phyloP scores from a whole-genome alignment of 1,140 invertebrate genomes.

The Calycopis cecrops region DNA sequence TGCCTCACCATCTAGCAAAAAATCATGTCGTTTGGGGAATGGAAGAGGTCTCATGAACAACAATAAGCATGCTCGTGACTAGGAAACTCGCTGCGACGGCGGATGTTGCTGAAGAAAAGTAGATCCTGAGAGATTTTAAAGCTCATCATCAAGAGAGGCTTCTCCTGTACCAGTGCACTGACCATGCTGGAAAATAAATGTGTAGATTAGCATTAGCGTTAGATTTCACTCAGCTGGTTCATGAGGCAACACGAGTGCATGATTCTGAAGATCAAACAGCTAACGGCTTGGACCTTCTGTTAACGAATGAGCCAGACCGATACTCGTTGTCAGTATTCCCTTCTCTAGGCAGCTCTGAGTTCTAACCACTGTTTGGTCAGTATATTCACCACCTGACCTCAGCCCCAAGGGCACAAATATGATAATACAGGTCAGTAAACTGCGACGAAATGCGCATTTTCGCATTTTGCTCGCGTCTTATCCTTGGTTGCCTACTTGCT shows the following conservation, averaged over 20 bases:
- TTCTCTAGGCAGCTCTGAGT: conserved; percentile 8
- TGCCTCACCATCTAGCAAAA: too few species aligned
- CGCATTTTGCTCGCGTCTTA: too few species aligned
- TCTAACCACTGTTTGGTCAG: conserved; percentile 24
- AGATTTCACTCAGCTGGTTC: conserved; percentile 19
- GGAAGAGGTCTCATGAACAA: too few species aligned
- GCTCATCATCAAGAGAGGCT: neutral
- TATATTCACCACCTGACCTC: neutral
- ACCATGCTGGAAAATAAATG: neutral
- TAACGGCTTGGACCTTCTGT: conserved; percentile 23
- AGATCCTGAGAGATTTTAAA: too few species aligned
- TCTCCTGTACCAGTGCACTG: neutral
- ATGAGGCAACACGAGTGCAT: conserved; percentile 18
- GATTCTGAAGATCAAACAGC: conserved; percentile 18
- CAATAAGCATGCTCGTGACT: too few species aligned
- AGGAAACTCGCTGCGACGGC: too few species aligned
- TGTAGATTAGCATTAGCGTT: neutral
- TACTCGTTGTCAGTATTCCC: conserved; percentile 15
- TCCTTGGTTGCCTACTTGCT: too few species aligned
- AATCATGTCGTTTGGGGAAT: too few species aligned
- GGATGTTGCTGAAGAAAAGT: too few species aligned
- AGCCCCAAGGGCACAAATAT: neutral
- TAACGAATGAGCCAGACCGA: conserved; percentile 24
- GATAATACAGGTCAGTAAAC: neutral
- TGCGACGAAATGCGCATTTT: too few species aligned